Percentiles rank a stretch among this genome's conserved stretches.
Conservation (phyloP, 2,113 vertebrate genomes). For the Astur gentilis region DNA sequence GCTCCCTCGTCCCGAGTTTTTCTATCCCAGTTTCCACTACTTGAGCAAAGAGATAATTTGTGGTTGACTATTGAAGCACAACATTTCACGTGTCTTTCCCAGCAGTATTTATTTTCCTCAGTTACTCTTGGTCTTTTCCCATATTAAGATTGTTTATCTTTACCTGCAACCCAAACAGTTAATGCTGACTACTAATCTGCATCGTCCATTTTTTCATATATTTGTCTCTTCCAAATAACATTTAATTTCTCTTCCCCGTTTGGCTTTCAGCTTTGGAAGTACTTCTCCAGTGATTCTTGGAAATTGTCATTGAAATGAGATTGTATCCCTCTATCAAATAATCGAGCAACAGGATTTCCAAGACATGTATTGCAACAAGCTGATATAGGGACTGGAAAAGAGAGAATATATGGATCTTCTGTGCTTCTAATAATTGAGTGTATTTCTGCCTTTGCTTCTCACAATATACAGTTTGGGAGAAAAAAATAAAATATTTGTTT, state of each 20-base stretch:
- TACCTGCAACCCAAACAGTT: background rate
- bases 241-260: background rate
- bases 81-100: accelerated
- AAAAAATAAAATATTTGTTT: background rate
- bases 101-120: background rate
- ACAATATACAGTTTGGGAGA: background rate
- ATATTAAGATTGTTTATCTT: background rate
- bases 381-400: background rate
- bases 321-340: background rate
- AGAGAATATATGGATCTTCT: background rate
- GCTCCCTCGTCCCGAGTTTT: background rate
- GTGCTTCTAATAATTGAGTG: background rate
- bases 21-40: background rate
- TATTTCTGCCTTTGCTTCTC: background rate
- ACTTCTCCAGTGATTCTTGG: background rate
- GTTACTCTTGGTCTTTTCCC: background rate
- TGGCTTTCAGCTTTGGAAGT: background rate
- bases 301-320: background rate
- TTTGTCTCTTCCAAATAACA: background rate
- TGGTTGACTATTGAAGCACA: background rate
- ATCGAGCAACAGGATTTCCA: background rate
- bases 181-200: background rate
- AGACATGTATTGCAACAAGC: background rate
- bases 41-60: background rate
- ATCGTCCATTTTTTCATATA: background rate